These are phyloP conservation scores for Pygoscelis adeliae DNA, from an alignment of 2,113 vertebrate species.

Conservation along the genomic window DNA sequence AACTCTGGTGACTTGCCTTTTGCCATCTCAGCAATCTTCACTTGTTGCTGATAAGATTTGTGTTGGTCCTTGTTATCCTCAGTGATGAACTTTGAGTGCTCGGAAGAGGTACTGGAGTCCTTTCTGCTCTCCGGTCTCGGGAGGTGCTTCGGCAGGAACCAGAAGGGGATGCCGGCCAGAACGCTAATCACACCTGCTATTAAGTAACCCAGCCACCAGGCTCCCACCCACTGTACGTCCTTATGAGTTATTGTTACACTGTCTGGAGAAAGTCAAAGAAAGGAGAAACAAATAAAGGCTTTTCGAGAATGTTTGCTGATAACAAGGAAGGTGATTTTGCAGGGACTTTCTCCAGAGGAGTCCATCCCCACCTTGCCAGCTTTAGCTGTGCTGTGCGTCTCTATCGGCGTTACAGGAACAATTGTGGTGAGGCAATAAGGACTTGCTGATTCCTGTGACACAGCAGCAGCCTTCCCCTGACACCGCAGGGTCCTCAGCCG, in stretches of 20 bases:
- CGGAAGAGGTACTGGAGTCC: constrained; percentile 74
- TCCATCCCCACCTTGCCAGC: rapidly evolving
- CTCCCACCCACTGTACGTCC: constrained; percentile 92
- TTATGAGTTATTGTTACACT: constrained; percentile 81
- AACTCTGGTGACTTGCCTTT: constrained; percentile 73
- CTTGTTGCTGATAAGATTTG: constrained; percentile 66
- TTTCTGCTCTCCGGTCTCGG: constrained; percentile 68
- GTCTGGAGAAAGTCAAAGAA: constrained; percentile 68
- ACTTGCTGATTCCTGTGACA: not conserved
- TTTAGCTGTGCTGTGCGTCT: not conserved
- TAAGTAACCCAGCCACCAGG: constrained; percentile 97
- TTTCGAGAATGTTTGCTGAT: not conserved
- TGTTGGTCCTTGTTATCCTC: constrained; percentile 71
- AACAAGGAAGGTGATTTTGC: not conserved
- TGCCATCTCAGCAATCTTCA: constrained; percentile 82
- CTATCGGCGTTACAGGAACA: rapidly evolving
- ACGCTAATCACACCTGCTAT: constrained; percentile 85
- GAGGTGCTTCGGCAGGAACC: constrained; percentile 90
- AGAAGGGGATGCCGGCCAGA: constrained; percentile 87
- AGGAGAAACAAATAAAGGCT: not conserved
- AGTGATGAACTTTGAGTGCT: constrained; percentile 84
- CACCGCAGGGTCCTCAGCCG: not conserved
- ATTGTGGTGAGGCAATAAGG: not conserved
- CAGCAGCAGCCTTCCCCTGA: not conserved
- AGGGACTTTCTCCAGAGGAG: not conserved